Conservation (phyloP, 2,113 vertebrate genomes). For the Osmerus eperlanus region DNA sequence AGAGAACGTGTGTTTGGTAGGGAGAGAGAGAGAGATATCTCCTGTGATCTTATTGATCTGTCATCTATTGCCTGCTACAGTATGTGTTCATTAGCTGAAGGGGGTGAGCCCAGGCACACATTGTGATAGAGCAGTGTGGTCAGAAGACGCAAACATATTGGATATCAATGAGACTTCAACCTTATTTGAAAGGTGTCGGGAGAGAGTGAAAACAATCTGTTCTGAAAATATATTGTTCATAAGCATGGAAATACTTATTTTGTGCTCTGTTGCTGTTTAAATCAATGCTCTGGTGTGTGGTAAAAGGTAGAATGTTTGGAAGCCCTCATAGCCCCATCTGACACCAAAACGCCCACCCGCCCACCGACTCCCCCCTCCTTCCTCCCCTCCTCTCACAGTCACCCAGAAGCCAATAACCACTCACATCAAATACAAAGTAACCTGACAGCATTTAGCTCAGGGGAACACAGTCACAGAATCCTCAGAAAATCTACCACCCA, state of each 20-base stretch:
- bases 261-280: no score
- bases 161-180: constrained; percentile 31
- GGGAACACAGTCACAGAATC: constrained; percentile 24
- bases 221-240: no score
- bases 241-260: no score
- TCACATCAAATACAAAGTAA: constrained; percentile 58
- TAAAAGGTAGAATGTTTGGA: neutral
- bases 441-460: constrained; percentile 43
- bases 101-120: constrained; percentile 36
- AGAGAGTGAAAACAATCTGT: no score
- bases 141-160: constrained; percentile 31
- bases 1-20: neutral
- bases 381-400: constrained; percentile 28
- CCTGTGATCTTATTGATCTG: constrained; percentile 56
- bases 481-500: neutral
- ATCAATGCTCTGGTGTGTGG: no score
- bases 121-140: constrained; percentile 5
- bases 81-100: constrained; percentile 55
- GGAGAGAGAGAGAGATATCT: constrained; percentile 36
- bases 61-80: constrained; percentile 34
- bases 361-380: constrained; percentile 48
- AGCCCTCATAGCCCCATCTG: neutral
- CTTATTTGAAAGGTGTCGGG: neutral
- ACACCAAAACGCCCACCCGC: constrained; percentile 1
- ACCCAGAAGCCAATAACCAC: constrained; percentile 48